Evolutionary conservation across 2,888 invertebrate species (phyloP).

Genomic region (Drosophila basisetae): DNA sequence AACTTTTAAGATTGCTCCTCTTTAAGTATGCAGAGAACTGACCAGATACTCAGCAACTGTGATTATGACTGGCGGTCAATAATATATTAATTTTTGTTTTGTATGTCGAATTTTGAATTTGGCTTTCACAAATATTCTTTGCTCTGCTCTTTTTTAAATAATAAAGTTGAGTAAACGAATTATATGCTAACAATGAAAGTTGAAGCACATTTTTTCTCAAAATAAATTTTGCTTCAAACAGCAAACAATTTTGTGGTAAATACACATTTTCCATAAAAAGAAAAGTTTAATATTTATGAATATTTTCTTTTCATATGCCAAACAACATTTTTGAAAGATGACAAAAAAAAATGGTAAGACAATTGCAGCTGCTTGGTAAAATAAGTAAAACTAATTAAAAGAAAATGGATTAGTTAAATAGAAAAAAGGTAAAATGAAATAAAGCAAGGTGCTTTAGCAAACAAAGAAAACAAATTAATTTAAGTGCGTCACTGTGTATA

Average conservation of each 20-base stretch:
- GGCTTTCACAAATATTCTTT: not conserved
- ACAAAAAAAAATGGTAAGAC: not conserved
- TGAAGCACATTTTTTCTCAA: not conserved
- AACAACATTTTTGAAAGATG: not conserved
- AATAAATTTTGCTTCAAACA: not conserved
- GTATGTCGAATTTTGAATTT: not conserved
- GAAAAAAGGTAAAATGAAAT: not conserved
- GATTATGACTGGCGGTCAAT: not conserved
- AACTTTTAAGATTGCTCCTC: constrained; percentile 29
- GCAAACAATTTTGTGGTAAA: not conserved
- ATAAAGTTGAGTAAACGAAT: not conserved
- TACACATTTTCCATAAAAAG: not conserved
- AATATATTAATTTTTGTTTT: too few species aligned
- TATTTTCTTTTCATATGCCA: not conserved
- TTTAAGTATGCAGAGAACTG: not conserved
- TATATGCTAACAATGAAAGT: not conserved
- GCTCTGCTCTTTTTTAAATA: not conserved
- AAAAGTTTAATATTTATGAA: not conserved
- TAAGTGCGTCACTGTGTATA: not conserved
- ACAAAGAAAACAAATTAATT: not conserved
- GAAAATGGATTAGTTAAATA: not conserved
- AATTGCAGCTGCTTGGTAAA: not conserved
- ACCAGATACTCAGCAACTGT: not conserved
- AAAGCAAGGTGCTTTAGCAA: not conserved
- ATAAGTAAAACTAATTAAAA: not conserved